A percentile compares a stretch with the other conserved stretches of the same genome.
phyloP scores from a whole-genome alignment of 2,797 vertebrate species.

The Spinus pinus region DNA sequence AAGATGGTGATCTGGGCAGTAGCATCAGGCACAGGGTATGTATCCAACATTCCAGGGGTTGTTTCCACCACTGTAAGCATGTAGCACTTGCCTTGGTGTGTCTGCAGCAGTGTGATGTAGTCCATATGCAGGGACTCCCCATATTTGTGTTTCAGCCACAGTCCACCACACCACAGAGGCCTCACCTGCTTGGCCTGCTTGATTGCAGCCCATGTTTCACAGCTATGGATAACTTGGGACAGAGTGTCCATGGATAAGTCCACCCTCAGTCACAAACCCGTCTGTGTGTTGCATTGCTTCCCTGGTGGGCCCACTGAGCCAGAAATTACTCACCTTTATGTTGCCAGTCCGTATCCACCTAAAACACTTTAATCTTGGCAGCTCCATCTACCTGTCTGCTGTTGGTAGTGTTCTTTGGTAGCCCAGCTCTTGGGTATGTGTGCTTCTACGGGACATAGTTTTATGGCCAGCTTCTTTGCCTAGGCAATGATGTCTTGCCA shows the following conservation, averaged over 20 bases:
- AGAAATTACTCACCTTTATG: neutral
- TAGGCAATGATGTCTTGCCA: neutral
- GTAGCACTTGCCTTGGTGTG: neutral
- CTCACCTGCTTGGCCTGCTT: neutral
- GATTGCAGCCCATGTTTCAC: fast-evolving
- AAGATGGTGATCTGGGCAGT: neutral
- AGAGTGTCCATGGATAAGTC: neutral
- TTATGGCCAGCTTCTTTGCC: neutral
- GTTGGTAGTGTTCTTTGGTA: neutral
- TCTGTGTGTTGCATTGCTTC: neutral
- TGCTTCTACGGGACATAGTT: fast-evolving
- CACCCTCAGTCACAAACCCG: fast-evolving
- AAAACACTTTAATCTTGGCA: neutral
- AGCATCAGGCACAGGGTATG: fast-evolving
- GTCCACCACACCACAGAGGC: fast-evolving
- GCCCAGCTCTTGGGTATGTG: fast-evolving
- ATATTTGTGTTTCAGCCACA: fast-evolving
- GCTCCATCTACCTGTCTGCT: neutral
- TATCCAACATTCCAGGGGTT: neutral
- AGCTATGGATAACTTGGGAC: fast-evolving
- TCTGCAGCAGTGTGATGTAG: neutral
- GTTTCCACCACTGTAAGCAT: neutral
- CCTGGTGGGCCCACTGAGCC: neutral
- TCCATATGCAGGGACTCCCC: fast-evolving
- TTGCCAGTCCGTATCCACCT: neutral